phyloP scores from a whole-genome alignment of 2,797 vertebrate species.

The Decapterus maruadsi region DNA sequence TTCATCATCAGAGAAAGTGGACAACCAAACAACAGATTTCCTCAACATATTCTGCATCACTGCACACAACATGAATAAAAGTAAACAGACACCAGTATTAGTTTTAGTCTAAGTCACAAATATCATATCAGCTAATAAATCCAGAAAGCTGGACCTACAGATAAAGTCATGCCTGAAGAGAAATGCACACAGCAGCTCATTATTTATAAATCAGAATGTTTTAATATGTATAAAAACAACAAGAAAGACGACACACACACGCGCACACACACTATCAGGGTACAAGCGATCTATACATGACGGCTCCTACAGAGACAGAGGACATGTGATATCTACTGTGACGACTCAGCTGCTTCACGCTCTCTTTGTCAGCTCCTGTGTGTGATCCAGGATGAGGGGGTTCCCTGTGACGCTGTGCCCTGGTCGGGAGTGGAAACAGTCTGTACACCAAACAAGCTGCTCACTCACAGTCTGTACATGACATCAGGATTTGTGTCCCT shows the following conservation, averaged over 20 bases:
- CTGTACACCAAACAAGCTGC: slow-evolving; percentile 28
- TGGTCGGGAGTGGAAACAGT: slow-evolving; percentile 41
- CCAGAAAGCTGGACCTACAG: neutral
- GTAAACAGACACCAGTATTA: neutral
- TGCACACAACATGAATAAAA: neutral
- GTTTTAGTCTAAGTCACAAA: no score
- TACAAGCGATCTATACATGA: slow-evolving; percentile 44
- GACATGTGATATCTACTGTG: slow-evolving; percentile 48
- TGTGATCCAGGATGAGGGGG: slow-evolving; percentile 16
- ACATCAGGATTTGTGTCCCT: slow-evolving; percentile 46
- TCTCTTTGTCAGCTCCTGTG: slow-evolving; percentile 7
- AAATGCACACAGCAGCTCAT: slow-evolving; percentile 3
- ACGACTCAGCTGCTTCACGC: neutral
- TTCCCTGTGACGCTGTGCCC: slow-evolving; percentile 24
- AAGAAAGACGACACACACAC: slow-evolving; percentile 31
- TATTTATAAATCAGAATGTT: slow-evolving; percentile 69
- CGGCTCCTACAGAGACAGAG: slow-evolving; percentile 44
- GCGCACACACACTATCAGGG: slow-evolving; percentile 20
- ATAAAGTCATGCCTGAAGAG: neutral
- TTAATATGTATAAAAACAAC: slow-evolving; percentile 77
- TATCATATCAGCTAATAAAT: no score
- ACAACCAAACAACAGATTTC: neutral
- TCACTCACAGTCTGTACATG: slow-evolving; percentile 53
- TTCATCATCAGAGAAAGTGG: neutral
- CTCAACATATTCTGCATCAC: neutral